Conservation (phyloP, 2,797 vertebrate species). For the Nannoperca obscura region DNA sequence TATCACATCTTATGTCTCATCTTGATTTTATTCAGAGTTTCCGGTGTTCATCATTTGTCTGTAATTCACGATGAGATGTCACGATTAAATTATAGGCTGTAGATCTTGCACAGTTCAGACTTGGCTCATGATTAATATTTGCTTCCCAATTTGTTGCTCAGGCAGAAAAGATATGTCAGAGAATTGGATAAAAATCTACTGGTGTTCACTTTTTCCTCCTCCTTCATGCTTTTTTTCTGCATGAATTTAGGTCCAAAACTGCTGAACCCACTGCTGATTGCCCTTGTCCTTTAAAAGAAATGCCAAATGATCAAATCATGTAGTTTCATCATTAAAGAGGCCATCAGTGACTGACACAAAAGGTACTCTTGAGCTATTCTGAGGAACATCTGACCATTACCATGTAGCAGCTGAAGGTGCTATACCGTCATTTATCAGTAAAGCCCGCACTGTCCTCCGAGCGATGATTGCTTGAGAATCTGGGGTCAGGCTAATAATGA, state of each 20-base stretch:
- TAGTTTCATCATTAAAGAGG: slow-evolving; percentile 42
- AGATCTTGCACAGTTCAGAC: slow-evolving; percentile 40
- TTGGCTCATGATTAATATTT: slow-evolving; percentile 45
- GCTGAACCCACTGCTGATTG: slow-evolving; percentile 27
- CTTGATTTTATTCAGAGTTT: slow-evolving; percentile 30
- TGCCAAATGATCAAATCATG: slow-evolving; percentile 53
- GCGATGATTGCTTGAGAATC: slow-evolving; percentile 61
- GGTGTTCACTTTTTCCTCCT: not conserved
- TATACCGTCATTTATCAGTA: slow-evolving; percentile 52
- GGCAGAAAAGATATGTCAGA: slow-evolving; percentile 47
- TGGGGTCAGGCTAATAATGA: slow-evolving; percentile 76
- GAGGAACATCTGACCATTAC: slow-evolving; percentile 53
- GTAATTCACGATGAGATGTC: slow-evolving; percentile 50
- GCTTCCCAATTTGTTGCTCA: slow-evolving; percentile 25
- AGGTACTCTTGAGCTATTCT: slow-evolving; percentile 49
- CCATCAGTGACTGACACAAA: slow-evolving; percentile 43
- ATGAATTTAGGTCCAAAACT: slow-evolving; percentile 16
- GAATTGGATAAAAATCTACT: slow-evolving; percentile 22
- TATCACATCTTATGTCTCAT: no score
- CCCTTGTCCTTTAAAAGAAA: slow-evolving; percentile 57
- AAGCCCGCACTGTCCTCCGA: slow-evolving; percentile 59
- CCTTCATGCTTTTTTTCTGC: slow-evolving; percentile 46
- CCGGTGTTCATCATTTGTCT: slow-evolving; percentile 34
- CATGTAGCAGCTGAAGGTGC: slow-evolving; percentile 49
- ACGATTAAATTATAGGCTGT: slow-evolving; percentile 35